phyloP scores from a whole-genome alignment of 2,888 invertebrate genomes.

The Aspidiotus destructor region DNA sequence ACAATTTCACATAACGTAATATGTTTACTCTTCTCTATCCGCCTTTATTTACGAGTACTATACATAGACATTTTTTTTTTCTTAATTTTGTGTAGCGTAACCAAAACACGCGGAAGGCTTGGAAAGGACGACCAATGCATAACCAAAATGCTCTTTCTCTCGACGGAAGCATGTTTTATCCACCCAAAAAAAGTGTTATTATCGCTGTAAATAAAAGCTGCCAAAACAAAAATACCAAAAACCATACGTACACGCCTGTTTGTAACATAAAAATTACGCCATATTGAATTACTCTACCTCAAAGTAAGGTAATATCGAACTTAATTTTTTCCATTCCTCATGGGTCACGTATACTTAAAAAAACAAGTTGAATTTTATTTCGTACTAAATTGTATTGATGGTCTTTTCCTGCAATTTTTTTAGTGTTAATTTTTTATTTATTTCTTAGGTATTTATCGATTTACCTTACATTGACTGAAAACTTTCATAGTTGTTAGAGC shows the following conservation, averaged over 20 bases:
- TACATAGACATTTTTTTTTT: slow-evolving; percentile 13
- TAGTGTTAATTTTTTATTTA: not conserved
- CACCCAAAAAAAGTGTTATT: slow-evolving; percentile 17
- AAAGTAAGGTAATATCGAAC: slow-evolving; percentile 22
- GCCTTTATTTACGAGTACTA: slow-evolving; percentile 19
- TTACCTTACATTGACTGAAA: slow-evolving; percentile 20
- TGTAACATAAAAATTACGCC: slow-evolving; percentile 15
- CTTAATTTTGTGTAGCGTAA: slow-evolving; percentile 26
- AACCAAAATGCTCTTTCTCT: slow-evolving; percentile 22
- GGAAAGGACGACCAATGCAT: slow-evolving; percentile 25
- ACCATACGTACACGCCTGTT: not conserved
- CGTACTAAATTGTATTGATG: too few relatives aligned
- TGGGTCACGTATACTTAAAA: not conserved
- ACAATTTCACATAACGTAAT: not conserved
- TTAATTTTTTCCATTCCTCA: not conserved
- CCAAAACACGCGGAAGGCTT: slow-evolving; percentile 26
- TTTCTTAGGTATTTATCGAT: slow-evolving; percentile 9
- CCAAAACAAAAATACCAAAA: slow-evolving; percentile 1
- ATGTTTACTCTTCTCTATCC: not conserved
- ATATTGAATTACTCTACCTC: not conserved
- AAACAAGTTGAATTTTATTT: too few relatives aligned
- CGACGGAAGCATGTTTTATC: slow-evolving; percentile 26
- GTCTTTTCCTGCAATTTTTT: not conserved
- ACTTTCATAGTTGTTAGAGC: slow-evolving; percentile 23
- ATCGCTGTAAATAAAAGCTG: slow-evolving; percentile 28